phyloP scores from a whole-genome alignment of 2,888 invertebrate species.

The Ephialtes manifestator region DNA sequence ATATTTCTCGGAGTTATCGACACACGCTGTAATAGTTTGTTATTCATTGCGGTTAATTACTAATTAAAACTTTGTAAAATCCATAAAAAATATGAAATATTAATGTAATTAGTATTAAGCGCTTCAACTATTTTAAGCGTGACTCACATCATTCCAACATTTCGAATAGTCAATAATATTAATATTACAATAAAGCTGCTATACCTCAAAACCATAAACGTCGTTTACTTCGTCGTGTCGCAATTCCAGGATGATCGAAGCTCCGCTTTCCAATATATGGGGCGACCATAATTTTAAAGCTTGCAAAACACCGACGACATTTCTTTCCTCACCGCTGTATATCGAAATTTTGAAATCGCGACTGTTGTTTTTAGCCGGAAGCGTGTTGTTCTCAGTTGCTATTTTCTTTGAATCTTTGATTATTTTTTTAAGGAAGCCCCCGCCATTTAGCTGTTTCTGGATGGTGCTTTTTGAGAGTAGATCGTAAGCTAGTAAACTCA shows the following conservation, averaged over 20 bases:
- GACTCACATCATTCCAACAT: too few relatives aligned
- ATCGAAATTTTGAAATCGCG: constrained; percentile 74
- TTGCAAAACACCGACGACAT: constrained; percentile 79
- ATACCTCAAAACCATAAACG: constrained; percentile 79
- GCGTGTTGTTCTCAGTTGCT: constrained; percentile 3
- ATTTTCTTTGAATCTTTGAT: constrained; percentile 73
- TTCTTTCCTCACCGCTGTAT: constrained; percentile 82
- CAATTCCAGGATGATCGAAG: constrained; percentile 80
- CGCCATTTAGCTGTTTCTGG: constrained; percentile 88
- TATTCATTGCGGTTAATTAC: too few relatives aligned
- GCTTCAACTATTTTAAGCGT: too few relatives aligned
- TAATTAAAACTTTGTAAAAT: too few relatives aligned
- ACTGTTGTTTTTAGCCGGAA: constrained; percentile 8
- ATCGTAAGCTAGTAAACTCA: constrained; percentile 66
- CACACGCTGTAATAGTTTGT: too few relatives aligned
- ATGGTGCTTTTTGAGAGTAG: constrained; percentile 85
- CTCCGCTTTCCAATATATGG: constrained; percentile 78
- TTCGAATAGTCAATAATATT: background rate
- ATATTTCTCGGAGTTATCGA: too few relatives aligned
- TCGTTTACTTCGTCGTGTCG: constrained; percentile 68
- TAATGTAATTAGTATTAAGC: too few relatives aligned
- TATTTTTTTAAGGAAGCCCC: constrained; percentile 81
- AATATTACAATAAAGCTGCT: background rate
- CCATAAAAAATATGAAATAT: too few relatives aligned
- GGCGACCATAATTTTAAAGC: constrained; percentile 79